Evolutionary conservation across 1,140 invertebrate genomes (phyloP).

Genomic region (Prorops nasuta): DNA sequence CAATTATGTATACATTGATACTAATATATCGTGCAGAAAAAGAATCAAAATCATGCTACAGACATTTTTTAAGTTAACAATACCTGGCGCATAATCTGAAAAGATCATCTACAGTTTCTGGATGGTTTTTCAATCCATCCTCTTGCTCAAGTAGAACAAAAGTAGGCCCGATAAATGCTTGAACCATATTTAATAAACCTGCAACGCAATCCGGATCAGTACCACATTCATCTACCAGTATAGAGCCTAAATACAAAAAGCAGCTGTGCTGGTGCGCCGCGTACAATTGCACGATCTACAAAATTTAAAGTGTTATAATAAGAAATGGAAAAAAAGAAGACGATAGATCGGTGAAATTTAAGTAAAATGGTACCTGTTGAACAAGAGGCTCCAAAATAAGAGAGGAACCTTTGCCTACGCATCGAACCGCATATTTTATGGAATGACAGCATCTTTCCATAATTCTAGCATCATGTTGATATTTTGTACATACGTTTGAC

Average conservation of each 20-base stretch:
- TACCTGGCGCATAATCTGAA: constrained; percentile 83
- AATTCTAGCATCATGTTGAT: constrained; percentile 78
- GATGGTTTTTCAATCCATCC: constrained; percentile 83
- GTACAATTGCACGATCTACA: constrained; percentile 84
- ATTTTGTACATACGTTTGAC: constrained; percentile 73
- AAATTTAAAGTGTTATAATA: constrained; percentile 6
- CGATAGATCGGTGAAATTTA: not conserved
- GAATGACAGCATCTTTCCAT: constrained; percentile 92
- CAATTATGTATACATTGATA: constrained; percentile 14
- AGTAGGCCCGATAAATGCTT: constrained; percentile 82
- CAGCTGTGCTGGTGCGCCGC: constrained; percentile 83
- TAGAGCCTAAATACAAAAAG: constrained; percentile 91
- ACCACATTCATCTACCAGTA: constrained; percentile 94
- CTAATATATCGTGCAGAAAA: not conserved
- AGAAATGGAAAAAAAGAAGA: not conserved
- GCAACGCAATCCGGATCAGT: constrained; percentile 66
- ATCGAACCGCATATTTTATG: constrained; percentile 85
- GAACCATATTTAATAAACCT: constrained; percentile 82
- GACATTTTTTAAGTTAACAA: too few species aligned
- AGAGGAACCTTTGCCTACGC: constrained; percentile 75
- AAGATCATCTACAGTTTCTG: constrained; percentile 96
- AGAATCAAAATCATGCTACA: too few species aligned
- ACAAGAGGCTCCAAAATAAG: constrained; percentile 79
- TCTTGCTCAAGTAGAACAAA: constrained; percentile 76
- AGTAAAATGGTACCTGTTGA: constrained; percentile 62